phyloP scores from a whole-genome alignment of 2,888 invertebrate genomes.

The Limnephilus rhombicus region DNA sequence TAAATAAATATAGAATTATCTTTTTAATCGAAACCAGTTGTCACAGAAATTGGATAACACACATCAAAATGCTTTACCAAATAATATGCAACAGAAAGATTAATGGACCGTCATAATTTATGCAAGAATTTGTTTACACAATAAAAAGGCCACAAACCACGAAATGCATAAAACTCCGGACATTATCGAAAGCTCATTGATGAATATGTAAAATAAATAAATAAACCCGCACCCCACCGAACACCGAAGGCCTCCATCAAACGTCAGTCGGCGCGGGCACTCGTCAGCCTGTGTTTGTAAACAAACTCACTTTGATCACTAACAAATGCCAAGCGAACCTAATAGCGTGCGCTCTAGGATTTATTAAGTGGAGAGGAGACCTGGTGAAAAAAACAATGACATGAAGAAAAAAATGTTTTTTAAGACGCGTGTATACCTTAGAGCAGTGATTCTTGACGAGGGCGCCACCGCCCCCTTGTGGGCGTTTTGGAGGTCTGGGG shows the following conservation, averaged over 20 bases:
- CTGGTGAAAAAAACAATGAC: neutral
- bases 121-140: neutral
- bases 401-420: too few species aligned
- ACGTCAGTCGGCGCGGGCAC: neutral
- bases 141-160: neutral
- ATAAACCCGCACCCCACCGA: neutral
- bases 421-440: too few species aligned
- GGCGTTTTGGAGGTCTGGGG: too few species aligned
- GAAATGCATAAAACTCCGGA: neutral
- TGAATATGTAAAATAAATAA: neutral
- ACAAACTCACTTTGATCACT: slow-evolving; percentile 27
- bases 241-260: neutral
- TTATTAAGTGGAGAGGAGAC: neutral
- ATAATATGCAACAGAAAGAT: neutral
- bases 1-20: too few species aligned
- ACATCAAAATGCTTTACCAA: neutral
- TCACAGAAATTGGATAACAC: neutral
- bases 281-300: neutral
- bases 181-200: neutral
- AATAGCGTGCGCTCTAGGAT: neutral
- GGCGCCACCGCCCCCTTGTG: too few species aligned
- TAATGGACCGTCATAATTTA: neutral
- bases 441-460: too few species aligned
- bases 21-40: neutral
- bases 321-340: neutral